These are phyloP conservation scores for Pseudorhiza aurosa DNA, from an alignment of 30 jellyfish, hydroid and myxozoan genomes.

Conservation along the genomic window DNA sequence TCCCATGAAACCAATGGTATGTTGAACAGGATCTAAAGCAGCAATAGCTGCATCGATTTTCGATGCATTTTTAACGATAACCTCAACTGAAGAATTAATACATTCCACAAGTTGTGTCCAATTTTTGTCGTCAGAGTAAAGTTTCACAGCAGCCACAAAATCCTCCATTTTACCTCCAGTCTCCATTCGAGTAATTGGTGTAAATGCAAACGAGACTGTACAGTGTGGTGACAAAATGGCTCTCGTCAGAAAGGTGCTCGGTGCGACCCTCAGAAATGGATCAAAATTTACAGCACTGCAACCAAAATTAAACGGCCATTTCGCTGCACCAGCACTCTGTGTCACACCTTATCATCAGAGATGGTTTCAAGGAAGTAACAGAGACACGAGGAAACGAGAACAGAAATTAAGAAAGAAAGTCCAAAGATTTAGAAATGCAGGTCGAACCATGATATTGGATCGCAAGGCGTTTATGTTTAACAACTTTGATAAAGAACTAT, in stretches of 20 bases:
- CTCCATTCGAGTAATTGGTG: neutral
- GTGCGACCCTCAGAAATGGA: neutral
- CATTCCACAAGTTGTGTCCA: conserved; percentile 87
- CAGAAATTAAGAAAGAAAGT: conserved; percentile 21
- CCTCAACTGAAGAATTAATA: conserved; percentile 73
- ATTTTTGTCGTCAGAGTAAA: conserved; percentile 84
- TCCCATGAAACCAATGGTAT: conserved; percentile 81
- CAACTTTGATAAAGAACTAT: conserved; percentile 74
- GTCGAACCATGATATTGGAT: conserved; percentile 45
- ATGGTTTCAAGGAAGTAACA: conserved; percentile 83
- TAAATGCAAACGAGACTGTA: neutral
- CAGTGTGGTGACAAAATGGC: conserved; percentile 25
- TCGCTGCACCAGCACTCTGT: neutral
- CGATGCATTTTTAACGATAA: conserved; percentile 81
- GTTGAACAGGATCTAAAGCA: conserved; percentile 84
- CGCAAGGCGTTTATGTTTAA: conserved; percentile 63
- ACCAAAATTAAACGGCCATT: neutral
- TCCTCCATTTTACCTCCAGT: conserved; percentile 82
- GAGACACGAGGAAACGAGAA: conserved; percentile 77
- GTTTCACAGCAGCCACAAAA: conserved; percentile 87
- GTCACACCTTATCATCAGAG: conserved; percentile 2
- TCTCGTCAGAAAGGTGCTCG: neutral
- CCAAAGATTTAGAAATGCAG: conserved; percentile 24
- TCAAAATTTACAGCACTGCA: neutral
- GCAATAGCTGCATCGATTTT: conserved; percentile 88